These are phyloP conservation scores for Falco concolor DNA, from an alignment of 2,797 vertebrate species.

Conservation along the genomic window DNA sequence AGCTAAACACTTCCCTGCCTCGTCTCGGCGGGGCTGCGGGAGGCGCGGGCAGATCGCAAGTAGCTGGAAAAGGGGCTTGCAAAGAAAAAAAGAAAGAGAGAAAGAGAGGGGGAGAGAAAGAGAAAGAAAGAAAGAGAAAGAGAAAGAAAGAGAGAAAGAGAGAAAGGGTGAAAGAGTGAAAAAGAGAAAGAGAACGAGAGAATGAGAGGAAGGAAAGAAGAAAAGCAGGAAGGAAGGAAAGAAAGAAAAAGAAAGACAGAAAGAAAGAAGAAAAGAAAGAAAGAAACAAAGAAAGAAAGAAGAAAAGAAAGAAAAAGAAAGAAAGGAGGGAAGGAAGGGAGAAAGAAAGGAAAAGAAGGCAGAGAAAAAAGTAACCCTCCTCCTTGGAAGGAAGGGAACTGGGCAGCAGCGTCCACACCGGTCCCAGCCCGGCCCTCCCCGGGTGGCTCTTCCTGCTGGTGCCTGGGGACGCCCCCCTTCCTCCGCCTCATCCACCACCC, in stretches of 20 bases:
- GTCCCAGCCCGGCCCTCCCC: neutral
- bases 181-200: too few species aligned
- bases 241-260: neutral
- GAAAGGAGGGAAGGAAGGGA: neutral
- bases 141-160: neutral
- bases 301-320: too few species aligned
- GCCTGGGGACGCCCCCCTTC: slow-evolving; percentile 13
- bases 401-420: neutral
- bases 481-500: too few species aligned
- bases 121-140: too few species aligned
- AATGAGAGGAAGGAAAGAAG: too few species aligned
- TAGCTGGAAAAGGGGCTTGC: neutral
- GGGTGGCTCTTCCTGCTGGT: slow-evolving; percentile 21
- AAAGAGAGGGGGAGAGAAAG: neutral
- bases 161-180: neutral
- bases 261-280: too few species aligned
- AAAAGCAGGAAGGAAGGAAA: neutral
- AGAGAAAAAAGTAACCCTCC: neutral
- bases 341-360: too few species aligned
- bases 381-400: neutral
- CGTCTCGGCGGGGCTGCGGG: neutral
- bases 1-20: neutral
- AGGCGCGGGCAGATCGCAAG: neutral
- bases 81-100: neutral
- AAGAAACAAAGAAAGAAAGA: neutral